Percentiles rank a stretch among this genome's conserved stretches.
phyloP scores from a whole-genome alignment of 2,113 vertebrate species.

The Petaurus breviceps region DNA sequence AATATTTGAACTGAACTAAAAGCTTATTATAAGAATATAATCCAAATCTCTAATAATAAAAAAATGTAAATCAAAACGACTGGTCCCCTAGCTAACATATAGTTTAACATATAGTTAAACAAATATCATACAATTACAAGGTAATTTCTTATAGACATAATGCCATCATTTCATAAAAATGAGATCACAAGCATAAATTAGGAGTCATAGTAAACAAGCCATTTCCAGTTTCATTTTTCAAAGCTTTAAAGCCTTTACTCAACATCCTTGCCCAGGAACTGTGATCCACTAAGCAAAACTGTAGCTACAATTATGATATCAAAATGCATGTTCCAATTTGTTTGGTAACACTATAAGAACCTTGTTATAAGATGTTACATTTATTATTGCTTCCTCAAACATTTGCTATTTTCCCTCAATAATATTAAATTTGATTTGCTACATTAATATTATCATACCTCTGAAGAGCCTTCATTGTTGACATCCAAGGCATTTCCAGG shows the following conservation, averaged over 20 bases:
- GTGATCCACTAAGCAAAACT: slow-evolving; percentile 4
- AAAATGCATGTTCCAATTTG: slow-evolving; percentile 33
- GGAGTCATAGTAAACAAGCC: slow-evolving; percentile 21
- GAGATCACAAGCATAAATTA: not conserved
- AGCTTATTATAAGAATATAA: not conserved
- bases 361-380: slow-evolving; percentile 47
- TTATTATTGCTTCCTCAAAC: slow-evolving; percentile 35
- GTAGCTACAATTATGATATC: slow-evolving; percentile 10
- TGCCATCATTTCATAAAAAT: slow-evolving; percentile 39
- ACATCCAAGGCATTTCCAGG: slow-evolving; percentile 86
- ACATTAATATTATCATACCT: slow-evolving; percentile 86
- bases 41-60: slow-evolving; percentile 1
- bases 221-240: slow-evolving; percentile 25
- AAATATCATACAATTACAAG: not conserved
- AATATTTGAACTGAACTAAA: not conserved
- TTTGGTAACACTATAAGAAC: slow-evolving; percentile 7
- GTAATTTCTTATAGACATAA: slow-evolving; percentile 40
- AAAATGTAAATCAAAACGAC: slow-evolving; percentile 19
- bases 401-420: slow-evolving; percentile 39
- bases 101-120: slow-evolving; percentile 32
- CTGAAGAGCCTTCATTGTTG: slow-evolving; percentile 94
- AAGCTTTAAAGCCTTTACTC: slow-evolving; percentile 42
- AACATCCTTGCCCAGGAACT: not conserved
- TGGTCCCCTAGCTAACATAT: slow-evolving; percentile 19
- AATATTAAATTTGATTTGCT: slow-evolving; percentile 31